phyloP scores from a whole-genome alignment of 1,140 invertebrate species.

The Octopus sinensis region DNA sequence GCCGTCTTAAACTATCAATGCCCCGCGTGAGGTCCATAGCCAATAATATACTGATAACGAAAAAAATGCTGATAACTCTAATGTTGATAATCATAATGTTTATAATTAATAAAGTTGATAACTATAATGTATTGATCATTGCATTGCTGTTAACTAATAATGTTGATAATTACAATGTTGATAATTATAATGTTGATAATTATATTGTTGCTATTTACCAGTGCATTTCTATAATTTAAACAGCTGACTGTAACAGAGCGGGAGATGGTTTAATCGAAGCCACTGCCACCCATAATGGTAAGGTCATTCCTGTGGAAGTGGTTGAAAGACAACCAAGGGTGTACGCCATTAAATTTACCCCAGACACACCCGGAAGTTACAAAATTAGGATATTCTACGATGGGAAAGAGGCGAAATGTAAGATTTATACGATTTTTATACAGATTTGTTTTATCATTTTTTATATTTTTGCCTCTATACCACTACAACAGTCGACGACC shows the following conservation, averaged over 20 bases:
- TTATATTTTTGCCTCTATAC: not conserved
- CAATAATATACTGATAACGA: too few relatives aligned
- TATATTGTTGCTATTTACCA: too few relatives aligned
- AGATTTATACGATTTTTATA: constrained; percentile 34
- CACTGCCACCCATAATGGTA: constrained; percentile 74
- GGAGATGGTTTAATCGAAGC: constrained; percentile 58
- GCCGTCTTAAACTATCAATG: too few relatives aligned
- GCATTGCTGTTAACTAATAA: too few relatives aligned
- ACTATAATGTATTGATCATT: too few relatives aligned
- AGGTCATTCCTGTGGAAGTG: constrained; percentile 78
- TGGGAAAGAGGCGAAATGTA: constrained; percentile 88
- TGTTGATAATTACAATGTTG: too few relatives aligned
- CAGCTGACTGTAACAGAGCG: constrained; percentile 48
- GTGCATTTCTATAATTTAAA: too few relatives aligned
- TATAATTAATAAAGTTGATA: too few relatives aligned
- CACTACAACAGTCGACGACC: not conserved
- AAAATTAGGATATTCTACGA: constrained; percentile 92
- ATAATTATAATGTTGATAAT: too few relatives aligned
- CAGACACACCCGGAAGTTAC: constrained; percentile 85
- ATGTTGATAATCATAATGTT: too few relatives aligned
- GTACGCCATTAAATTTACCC: constrained; percentile 84
- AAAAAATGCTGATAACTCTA: too few relatives aligned
- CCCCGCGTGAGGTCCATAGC: too few relatives aligned
- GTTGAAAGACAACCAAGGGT: constrained; percentile 75
- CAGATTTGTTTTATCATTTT: not conserved